Base-by-base conservation (phyloP, 2,797 vertebrate genomes). In the Eulemur coronatus region DNA sequence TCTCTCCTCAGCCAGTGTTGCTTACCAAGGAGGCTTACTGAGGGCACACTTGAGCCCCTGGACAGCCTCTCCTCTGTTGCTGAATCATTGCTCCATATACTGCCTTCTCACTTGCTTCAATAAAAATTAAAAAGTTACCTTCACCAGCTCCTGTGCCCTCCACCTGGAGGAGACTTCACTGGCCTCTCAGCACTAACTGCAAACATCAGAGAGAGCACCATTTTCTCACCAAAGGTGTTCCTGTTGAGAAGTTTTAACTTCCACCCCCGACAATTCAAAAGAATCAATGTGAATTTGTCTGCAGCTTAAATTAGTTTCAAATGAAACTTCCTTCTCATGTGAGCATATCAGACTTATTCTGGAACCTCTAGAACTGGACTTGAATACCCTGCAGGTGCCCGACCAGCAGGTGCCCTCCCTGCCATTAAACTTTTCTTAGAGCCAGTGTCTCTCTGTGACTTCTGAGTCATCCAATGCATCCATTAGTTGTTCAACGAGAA, bases 11-110 rank as follows among this genome's bases (percentile, higher is more conserved):
- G 97, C 67, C 88, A 84, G 79, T 92, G 94, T 97, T 96, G 98
- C 98, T 98, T 98, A 95, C 97, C 97, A 95, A 97, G 95, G 97
- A 98, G 97, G 97, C 97, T 97, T 96, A 88, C 94, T 93, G 97
- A 96, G 97, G 96, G 98, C 97, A 95, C 97, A 93, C 97, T 87
- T 67, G 70, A 97, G 91, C 97, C 96, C 98, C 97, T 61, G 57
- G 92, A 93, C 96, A 79, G 97, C 95, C 96, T 81, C 82, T 86
- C 57, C 92, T 80, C 96, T 82, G 86, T 97, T 96, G 85, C 96
- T 93, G 97, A 76, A 94, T 96, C 91, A 55, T 72, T 97, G 97
- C 90, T 98, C 94, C 92, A 95, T 94, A 91, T 92, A 98, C 28
- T 98, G 98, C 98, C 98, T 97, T 98, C 97, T 96, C 57, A 67